Evolutionary conservation across 2,113 vertebrate genomes (phyloP), one percentile per base, ranked within the genome.

Genomic region (Acanthochromis polyacanthus): DNA sequence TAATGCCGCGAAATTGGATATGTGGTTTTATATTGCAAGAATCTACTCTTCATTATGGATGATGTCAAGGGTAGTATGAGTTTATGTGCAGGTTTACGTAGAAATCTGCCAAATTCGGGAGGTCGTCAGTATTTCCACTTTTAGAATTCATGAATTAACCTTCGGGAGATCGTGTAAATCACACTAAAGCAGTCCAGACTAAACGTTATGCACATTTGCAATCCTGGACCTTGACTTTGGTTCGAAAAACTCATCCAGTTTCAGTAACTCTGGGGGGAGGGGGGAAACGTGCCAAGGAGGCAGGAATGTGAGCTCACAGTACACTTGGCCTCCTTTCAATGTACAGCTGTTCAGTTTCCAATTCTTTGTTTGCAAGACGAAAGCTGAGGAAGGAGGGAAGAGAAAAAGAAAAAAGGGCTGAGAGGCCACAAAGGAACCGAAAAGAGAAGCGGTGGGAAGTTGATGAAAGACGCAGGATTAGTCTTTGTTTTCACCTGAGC

Each of bases 331-430:
- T 16, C 48, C 55, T 66, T 55, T 80, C 67, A 70, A 23, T 23
- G 19, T 14, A 19, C 15, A 7, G 23, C 51, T 64, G 48, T 73
- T 71, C 59, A 57, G 20, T 71, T 64, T 68, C 48, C 62, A 63
- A 12, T n/a, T 58, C 38, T 77, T 60, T 82, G 78, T 84, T 86
- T 79, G 53, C 50, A 53, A 53, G 51, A 38, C 0, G 12, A 61
- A 19, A 20, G 20, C 10, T 30, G 30, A 30, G 20, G 51, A 59
- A 69, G 28, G 57, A 63, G 9, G 20, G 12, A 14, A 61, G 9
- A 4, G 19, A 51, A 59, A 68, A 45, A 6, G 19, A n/a, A 67
- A 9, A 65, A 32, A 46, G 36, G 45, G 16, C 59, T 60, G 30
- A 36, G 45, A 32, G 38, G 58, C 17, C 28, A 70, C 51, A 82